Base-by-base conservation (phyloP, 2,113 vertebrate genomes). In the Sceloporus tristichus region DNA sequence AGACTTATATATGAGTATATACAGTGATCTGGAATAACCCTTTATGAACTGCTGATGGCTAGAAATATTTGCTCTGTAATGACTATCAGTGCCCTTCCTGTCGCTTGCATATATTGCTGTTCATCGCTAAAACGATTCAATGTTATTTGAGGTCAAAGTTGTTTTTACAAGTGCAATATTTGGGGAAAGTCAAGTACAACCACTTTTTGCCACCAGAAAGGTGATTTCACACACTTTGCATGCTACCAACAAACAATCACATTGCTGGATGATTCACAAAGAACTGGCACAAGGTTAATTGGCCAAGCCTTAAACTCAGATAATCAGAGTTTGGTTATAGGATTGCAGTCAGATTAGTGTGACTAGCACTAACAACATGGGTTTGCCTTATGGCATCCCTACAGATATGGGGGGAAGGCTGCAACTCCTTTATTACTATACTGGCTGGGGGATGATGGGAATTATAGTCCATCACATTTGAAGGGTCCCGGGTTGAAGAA, bases 21-120 rank as follows among this genome's bases (percentile, higher is more conserved):
- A 48, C 42, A 48, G 34, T 59, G 8, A 89, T 85, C n/a, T 66
- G 21, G 16, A 89, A 68, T 2, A 68, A 81, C 21, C 79, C 11
- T 65, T 38, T 62, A 34, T 48, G 18, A 80, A 65, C 6, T 76
- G 77, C 83, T 85, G 77, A 75, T 27, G 34, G 21, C 38, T 73
- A n/a, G 59, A 59, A 79, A 82, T 53, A 25, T 56, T 68, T 78
- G 19, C 34, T 40, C 27, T 53, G 34, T 7, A 9, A 29, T n/a
- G 79, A 70, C 66, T n/a, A 34, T 29, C 25, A 71, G 79, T 29
- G 38, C 14, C 21, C 40, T 40, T 62, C 66, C 66, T 83, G 38
- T 70, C 38, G 34, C 70, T 54, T 73, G 62, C 76, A 74, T 21
- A 40, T 90, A 71, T 13, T 84, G 74, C 85, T 62, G 21, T 56